A percentile compares a stretch with the other conserved stretches of the same genome.
phyloP scores from a whole-genome alignment of 2,888 invertebrate species.

The Calameuta pallipes region DNA sequence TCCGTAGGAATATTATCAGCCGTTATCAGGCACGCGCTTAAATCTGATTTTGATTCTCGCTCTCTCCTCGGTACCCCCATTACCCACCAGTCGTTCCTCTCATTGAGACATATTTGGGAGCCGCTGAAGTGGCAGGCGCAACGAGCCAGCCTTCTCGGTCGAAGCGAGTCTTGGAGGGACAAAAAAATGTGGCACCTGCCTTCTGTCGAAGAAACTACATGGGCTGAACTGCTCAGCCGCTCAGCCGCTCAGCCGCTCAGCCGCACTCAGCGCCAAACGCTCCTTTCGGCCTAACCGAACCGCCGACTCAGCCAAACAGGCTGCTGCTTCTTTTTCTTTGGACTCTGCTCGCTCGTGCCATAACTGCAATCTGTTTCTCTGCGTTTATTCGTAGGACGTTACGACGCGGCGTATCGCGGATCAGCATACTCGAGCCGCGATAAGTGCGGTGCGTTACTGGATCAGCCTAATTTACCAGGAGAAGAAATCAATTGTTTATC shows the following conservation, averaged over 20 bases:
- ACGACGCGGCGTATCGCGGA: no score
- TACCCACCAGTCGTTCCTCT: no score
- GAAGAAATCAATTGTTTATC: no score
- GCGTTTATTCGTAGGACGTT: conserved; percentile 28
- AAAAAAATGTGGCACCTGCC: conserved; percentile 60
- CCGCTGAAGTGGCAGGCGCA: conserved; percentile 31
- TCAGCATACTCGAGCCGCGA: no score
- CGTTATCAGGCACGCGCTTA: no score
- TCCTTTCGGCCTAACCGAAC: conserved; percentile 35
- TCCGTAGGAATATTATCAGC: fast-evolving
- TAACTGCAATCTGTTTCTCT: conserved; percentile 57
- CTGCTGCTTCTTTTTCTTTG: conserved; percentile 10
- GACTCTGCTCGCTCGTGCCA: conserved; percentile 45
- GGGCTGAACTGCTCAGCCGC: no score
- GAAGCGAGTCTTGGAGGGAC: conserved; percentile 38
- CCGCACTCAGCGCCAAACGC: no score
- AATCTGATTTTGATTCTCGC: no score
- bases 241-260: no score
- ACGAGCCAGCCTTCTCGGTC: conserved; percentile 37
- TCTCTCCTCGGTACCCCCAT: no score
- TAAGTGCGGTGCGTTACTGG: no score
- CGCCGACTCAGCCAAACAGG: conserved; percentile 31
- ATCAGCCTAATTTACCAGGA: no score
- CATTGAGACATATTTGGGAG: conserved; percentile 35
- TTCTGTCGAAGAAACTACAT: conserved; percentile 27